Evolutionary conservation across 2,888 invertebrate genomes (phyloP), one percentile per base, ranked within the genome.

Genomic region (Pseudanteris insignis): DNA sequence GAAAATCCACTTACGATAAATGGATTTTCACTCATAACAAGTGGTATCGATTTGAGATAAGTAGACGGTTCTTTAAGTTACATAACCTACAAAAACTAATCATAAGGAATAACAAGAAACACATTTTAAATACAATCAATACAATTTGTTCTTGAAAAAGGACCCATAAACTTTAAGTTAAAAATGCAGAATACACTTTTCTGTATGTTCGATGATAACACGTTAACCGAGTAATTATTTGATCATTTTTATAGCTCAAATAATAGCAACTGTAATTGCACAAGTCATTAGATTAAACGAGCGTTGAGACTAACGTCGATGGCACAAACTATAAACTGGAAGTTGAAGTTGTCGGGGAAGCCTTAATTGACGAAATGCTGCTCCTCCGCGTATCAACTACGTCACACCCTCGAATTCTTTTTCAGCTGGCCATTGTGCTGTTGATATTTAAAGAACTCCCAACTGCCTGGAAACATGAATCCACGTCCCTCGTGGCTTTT

Each of bases 341-440:
- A 48, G 41, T 28, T 55, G 38, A 51, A 51, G 40, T 40, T 47
- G 40, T 51, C 40, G 26, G 46, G 40, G 51, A 46, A 51, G 51
- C 50, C 38, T 43, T 58, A 58, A 58, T 58, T 50, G 58, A 58
- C 44, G 34, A 50, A 58, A 58, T 18, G 3, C n/a, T 50, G 48
- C 50, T 38, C 40, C 58, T 58, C 18, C 15, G 37, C 32, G 48
- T 44, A 58, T 50, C 38, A 44, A 43, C 48, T 28, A 47, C 51
- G 59, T 59, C 51, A 51, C 59, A 33, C 46, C 59, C 44, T 41
- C 30, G 46, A 36, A 51, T 47, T 53, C 46, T 57, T 57, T 50
- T 48, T 37, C 18, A 46, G 46, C 48, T 57, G 18, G 38, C 44
- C 30, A 51, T 58, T 57, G 48, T 57, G 43, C 6, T 47, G 30